These are phyloP conservation scores for Pollimyrus isidori DNA, from an alignment of 2,113 vertebrate species.

Conservation along the genomic window DNA sequence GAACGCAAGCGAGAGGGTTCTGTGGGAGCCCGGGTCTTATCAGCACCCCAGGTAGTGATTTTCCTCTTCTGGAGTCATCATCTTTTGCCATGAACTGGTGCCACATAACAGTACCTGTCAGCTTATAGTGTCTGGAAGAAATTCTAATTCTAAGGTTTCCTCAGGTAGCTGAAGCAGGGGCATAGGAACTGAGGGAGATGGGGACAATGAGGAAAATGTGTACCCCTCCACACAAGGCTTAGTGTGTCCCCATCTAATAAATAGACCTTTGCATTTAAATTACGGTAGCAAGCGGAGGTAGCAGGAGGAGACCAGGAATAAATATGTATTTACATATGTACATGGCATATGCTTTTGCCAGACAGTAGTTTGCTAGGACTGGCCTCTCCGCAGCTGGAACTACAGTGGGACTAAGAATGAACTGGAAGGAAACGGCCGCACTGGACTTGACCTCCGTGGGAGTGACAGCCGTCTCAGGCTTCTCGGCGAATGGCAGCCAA, in stretches of 20 bases:
- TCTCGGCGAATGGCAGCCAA: background rate
- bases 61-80: constrained; percentile 25
- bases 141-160: background rate
- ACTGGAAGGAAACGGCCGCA: background rate
- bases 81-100: background rate
- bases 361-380: background rate
- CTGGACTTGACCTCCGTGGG: constrained; percentile 13
- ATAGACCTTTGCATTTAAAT: background rate
- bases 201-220: no score
- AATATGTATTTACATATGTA: background rate
- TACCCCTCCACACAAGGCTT: background rate
- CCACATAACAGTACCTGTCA: background rate
- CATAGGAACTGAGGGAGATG: background rate
- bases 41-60: constrained; percentile 27
- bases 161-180: background rate
- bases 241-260: background rate
- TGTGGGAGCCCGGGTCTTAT: constrained; percentile 35
- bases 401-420: background rate
- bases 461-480: background rate
- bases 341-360: background rate
- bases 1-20: constrained; percentile 44
- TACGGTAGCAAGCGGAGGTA: background rate
- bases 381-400: background rate
- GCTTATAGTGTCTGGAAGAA: background rate
- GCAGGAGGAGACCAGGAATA: background rate